phyloP scores from a whole-genome alignment of 2,797 vertebrate genomes.

The Luscinia megarhynchos region DNA sequence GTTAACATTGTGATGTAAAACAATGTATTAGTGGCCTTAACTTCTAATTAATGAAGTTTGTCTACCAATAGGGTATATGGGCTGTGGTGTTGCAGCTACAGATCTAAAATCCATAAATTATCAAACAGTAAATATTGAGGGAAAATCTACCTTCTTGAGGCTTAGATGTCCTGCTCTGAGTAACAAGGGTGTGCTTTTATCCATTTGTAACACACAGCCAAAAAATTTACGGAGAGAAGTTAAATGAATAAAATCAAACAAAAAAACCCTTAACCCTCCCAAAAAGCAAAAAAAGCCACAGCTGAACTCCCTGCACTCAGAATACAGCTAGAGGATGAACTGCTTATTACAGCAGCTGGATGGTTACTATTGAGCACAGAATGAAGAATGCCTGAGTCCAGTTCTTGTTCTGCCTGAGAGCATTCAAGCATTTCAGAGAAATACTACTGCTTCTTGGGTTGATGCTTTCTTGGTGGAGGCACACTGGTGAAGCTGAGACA shows the following conservation, averaged over 20 bases:
- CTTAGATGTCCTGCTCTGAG: background rate
- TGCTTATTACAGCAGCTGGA: background rate
- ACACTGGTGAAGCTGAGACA: background rate
- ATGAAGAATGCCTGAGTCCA: background rate
- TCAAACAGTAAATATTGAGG: background rate
- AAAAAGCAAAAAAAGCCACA: background rate
- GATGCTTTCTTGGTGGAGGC: background rate
- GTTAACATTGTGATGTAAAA: background rate
- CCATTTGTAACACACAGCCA: background rate
- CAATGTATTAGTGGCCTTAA: background rate
- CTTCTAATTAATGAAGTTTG: background rate
- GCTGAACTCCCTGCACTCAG: background rate
- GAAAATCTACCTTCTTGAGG: background rate
- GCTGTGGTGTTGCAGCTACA: background rate
- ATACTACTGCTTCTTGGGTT: background rate
- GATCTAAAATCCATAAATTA: background rate
- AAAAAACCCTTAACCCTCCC: rapidly evolving
- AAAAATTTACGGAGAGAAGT: background rate
- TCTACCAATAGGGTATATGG: background rate
- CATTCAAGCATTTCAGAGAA: background rate
- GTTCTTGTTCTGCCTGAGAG: background rate
- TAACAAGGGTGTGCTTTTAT: background rate
- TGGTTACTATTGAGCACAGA: background rate
- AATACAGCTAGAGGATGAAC: background rate
- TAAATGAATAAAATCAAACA: background rate